Base-by-base conservation (phyloP, 1,140 invertebrate genomes). In the Hesperophylax magnus region DNA sequence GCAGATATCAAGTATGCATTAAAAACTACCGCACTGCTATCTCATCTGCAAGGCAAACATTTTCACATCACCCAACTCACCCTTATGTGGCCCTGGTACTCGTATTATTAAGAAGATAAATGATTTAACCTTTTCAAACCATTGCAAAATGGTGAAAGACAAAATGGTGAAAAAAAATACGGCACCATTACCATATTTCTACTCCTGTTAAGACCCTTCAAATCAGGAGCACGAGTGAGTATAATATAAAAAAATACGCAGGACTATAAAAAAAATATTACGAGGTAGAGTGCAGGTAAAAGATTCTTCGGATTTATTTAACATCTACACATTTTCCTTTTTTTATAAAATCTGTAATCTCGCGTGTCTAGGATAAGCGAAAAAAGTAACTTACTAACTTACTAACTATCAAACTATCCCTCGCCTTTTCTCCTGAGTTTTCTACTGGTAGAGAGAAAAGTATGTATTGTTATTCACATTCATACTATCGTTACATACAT, bases 1-100 rank as follows among this genome's bases (percentile, higher is more conserved):
- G 78, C 78, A 79, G 78, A 53, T 76, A 80, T 80, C 78, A 80
- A 80, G 71, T 80, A 80, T 80, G 78, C 78, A 80, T 80, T 80
- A 80, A 80, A 80, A 80, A 80, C 69, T 67, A 80, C 78, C 69
- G 53, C 78, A 79, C 65, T 53, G 67, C 69, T 71, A 72, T 79
- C 69, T 71, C 67, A 79, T 79, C 67, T 72, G 53, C 56, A 52
- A 60, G 65, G 34, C 54, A 79, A 79, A 79, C 67, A 72, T 72
- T 72, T 60, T 31, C 67, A 69, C 78, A 72, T 79, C 78, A 39
- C 17, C 34, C 61, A 31, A 27, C 47, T 60, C 39, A 31, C 22
- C 76, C 31, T 60, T 27, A 9, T 20, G 15, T 11, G 39, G 77
- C 78, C 7, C 76, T n/a, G 39, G 34, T 22, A n/a, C 53, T 52